A percentile compares a stretch with the other conserved stretches of the same genome.
These are phyloP conservation scores for Goniozus legneri DNA, from an alignment of 1,140 invertebrate species.

Conservation along the genomic window DNA sequence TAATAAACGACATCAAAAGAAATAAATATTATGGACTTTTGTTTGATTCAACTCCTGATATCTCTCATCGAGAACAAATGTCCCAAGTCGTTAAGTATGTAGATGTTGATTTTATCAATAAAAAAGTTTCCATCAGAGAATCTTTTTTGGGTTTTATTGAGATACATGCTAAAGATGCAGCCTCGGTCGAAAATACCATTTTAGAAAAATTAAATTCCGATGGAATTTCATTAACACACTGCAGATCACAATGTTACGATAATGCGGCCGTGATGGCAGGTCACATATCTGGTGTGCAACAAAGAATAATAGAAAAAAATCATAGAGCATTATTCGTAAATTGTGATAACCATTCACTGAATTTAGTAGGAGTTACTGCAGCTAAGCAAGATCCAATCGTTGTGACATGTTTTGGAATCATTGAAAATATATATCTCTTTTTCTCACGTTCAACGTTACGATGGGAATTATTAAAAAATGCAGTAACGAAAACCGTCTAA, in stretches of 20 bases:
- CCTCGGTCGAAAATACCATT: not conserved
- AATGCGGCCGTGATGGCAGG: constrained; percentile 17
- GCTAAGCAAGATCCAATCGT: too few species aligned
- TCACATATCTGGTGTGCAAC: constrained; percentile 10
- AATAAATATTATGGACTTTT: constrained; percentile 12
- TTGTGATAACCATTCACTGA: constrained; percentile 17
- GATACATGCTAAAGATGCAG: constrained; percentile 7
- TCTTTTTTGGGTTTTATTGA: constrained; percentile 8
- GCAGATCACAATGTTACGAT: constrained; percentile 21
- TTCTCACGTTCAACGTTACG: too few species aligned
- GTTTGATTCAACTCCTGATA: constrained; percentile 13
- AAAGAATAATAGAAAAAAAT: constrained; percentile 7
- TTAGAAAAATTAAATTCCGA: constrained; percentile 7
- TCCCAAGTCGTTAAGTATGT: constrained; percentile 10
- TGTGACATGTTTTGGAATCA: too few species aligned
- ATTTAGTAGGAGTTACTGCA: too few species aligned
- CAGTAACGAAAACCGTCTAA: not conserved
- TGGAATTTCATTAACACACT: constrained; percentile 1
- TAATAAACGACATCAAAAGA: not conserved
- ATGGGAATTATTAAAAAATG: constrained; percentile 8
- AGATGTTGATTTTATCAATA: constrained; percentile 11
- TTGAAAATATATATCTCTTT: too few species aligned
- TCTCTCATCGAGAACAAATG: constrained; percentile 5
- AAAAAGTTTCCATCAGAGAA: constrained; percentile 3
- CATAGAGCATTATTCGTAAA: constrained; percentile 13